Evolutionary conservation across 2,888 invertebrate genomes (phyloP).

Genomic region (Eupithecia insigniata): DNA sequence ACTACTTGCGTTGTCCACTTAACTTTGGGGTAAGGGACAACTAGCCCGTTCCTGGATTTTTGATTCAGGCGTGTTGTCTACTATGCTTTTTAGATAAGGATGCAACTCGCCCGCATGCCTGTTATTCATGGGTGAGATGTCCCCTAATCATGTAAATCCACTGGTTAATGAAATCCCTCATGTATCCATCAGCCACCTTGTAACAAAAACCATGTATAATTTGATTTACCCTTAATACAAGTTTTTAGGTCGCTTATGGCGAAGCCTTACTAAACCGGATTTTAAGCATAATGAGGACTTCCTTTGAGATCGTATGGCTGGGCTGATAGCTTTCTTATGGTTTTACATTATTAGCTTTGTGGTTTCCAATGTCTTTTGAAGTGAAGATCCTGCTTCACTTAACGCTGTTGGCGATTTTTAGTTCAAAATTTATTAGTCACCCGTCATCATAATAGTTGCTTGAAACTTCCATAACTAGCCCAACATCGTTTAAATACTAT

Average conservation of each 20-base stretch:
- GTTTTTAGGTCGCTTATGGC: conserved; percentile 26
- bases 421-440: background rate
- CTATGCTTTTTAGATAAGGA: too few relatives aligned
- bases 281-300: conserved; percentile 29
- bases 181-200: background rate
- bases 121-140: too few relatives aligned
- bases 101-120: too few relatives aligned
- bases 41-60: too few relatives aligned
- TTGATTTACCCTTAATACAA: conserved; percentile 23
- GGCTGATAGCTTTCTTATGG: conserved; percentile 21
- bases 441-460: too few relatives aligned
- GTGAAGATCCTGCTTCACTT: conserved; percentile 11
- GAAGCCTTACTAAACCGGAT: conserved; percentile 31
- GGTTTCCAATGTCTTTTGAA: conserved; percentile 30
- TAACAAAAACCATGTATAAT: conserved; percentile 12
- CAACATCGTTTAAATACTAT: too few relatives aligned
- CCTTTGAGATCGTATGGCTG: conserved; percentile 26
- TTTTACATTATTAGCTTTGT: conserved; percentile 25
- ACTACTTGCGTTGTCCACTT: too few relatives aligned
- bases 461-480: background rate
- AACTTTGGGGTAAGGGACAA: too few relatives aligned
- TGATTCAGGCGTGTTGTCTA: too few relatives aligned
- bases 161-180: background rate
- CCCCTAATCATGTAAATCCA: too few relatives aligned
- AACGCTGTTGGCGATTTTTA: background rate